Evolutionary conservation across 92 coral and sea anemone species (phyloP), one percentile per base, ranked within the genome.

Genomic region (Palythoa grandiflora): DNA sequence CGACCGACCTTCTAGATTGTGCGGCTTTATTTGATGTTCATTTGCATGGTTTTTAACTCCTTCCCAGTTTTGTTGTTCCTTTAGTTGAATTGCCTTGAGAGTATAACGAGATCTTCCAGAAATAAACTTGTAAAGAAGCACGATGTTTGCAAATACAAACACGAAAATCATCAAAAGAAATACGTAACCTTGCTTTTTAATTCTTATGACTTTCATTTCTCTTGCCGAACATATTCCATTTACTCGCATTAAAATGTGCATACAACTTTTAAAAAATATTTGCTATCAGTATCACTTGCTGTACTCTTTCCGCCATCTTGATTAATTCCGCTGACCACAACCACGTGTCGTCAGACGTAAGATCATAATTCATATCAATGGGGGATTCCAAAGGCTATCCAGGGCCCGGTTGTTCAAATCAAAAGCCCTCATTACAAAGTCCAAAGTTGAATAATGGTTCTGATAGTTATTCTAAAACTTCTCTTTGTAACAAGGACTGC

Each of bases 111-210:
- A 65, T 61, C 80, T 70, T 72, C 89, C 61, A 13, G 72, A 65
- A 83, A 91, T 68, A 55, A 95, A 93, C 73, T 94, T 94, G 87
- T 93, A 91, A 8, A 95, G 92, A 36, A 95, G 93, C 5, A 95
- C 85, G 16, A 90, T 17, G 88, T 95, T 95, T 28, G 92, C 98
- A 37, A 90, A 50, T 14, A 89, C 87, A 73, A 95, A 95, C 47
- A 95, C 79, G 71, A 90, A 88, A 36, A 85, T 59, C 1, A 90
- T 93, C 9, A 89, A 35, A 1, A 91, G 57, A 17, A 93, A 81
- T 73, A 93, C 39, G 89, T 83, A 91, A 9, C 96, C 94, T 75
- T 89, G 91, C 66, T 72, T 93, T 60, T 79, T 95, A 9, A 95
- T 47, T 66, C 78, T 90, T 53, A 95, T 79, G 38, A 90, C 87